Conservation (phyloP, 2,888 invertebrate genomes). For the Anagyrus pseudococci region DNA sequence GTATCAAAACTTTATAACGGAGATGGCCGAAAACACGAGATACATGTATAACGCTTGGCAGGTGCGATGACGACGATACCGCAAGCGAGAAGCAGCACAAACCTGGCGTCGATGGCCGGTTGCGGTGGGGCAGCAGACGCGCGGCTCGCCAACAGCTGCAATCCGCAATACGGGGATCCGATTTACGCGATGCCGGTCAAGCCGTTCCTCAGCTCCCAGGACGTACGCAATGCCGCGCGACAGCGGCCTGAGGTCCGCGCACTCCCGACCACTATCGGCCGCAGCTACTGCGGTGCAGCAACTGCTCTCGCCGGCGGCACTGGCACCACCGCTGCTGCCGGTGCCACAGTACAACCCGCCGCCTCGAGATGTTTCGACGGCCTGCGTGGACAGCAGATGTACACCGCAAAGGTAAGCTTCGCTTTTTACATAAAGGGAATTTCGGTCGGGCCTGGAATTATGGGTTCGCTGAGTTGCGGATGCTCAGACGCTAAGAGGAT, state of each 20-base stretch:
- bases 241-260: conserved; percentile 1
- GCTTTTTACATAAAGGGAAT: neutral
- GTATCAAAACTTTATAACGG: too few species aligned
- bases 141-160: conserved; percentile 32
- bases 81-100: conserved; percentile 50
- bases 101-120: conserved; percentile 42
- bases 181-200: conserved; percentile 57
- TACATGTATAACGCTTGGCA: neutral
- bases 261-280: neutral
- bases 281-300: conserved; percentile 2
- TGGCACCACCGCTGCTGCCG: conserved; percentile 3
- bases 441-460: neutral
- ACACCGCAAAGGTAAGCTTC: conserved; percentile 13
- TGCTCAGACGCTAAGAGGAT: neutral
- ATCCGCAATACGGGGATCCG: conserved; percentile 51
- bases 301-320: neutral
- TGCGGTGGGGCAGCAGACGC: conserved; percentile 30
- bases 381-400: conserved; percentile 8
- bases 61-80: conserved; percentile 37
- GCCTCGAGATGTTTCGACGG: conserved; percentile 9
- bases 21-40: neutral
- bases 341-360: neutral
- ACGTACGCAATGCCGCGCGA: conserved; percentile 37
- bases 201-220: conserved; percentile 58
- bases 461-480: too few species aligned